Conservation (phyloP, 2,888 invertebrate genomes). For the Nomada ferruginata region DNA sequence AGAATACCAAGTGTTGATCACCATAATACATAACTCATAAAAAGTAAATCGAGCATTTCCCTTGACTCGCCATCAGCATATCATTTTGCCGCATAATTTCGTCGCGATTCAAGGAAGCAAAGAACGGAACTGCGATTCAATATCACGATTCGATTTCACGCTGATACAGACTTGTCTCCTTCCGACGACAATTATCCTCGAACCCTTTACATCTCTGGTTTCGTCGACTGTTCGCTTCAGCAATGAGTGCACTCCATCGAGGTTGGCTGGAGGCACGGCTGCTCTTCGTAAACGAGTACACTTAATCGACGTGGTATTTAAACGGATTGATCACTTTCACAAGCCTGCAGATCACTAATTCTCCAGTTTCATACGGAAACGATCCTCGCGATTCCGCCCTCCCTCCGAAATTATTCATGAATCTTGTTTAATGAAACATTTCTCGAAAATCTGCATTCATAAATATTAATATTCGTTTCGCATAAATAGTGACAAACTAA, state of each 20-base stretch:
- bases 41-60: neutral
- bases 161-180: conserved; percentile 16
- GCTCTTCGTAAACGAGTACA: conserved; percentile 37
- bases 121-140: conserved; percentile 14
- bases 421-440: neutral
- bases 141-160: conserved; percentile 17
- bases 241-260: conserved; percentile 51
- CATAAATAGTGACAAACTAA: too few species aligned
- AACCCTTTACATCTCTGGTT: conserved; percentile 43
- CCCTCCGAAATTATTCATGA: neutral
- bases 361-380: neutral
- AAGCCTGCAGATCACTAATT: conserved; percentile 10
- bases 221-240: conserved; percentile 46
- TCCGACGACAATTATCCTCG: conserved; percentile 49
- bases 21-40: neutral
- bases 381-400: neutral
- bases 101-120: conserved; percentile 28
- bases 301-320: conserved; percentile 53
- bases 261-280: conserved; percentile 40
- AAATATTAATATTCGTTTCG: too few species aligned
- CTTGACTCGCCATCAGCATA: neutral
- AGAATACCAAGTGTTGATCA: too few species aligned
- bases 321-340: conserved; percentile 45
- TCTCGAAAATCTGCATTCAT: too few species aligned
- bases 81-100: conserved; percentile 19